Percentiles rank a stretch among this genome's conserved stretches.
phyloP scores from a whole-genome alignment of 2,888 invertebrate species.

The Phymatocera aterrima region DNA sequence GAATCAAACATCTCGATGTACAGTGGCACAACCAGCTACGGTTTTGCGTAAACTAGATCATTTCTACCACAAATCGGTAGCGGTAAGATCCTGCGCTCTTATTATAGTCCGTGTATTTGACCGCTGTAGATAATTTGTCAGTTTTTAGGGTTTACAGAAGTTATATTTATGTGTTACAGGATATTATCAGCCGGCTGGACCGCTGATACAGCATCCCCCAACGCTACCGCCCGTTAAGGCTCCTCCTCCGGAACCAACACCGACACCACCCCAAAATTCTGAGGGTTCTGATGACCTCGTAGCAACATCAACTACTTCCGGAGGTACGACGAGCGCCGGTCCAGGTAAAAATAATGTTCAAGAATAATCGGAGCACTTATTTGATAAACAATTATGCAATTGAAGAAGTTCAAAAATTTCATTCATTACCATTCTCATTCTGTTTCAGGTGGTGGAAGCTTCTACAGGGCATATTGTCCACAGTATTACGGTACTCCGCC shows the following conservation, averaged over 20 bases:
- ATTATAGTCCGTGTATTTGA: background rate
- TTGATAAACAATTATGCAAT: no score
- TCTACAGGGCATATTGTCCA: slow-evolving; percentile 73
- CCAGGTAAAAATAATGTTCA: slow-evolving; percentile 12
- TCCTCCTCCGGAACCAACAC: slow-evolving; percentile 70
- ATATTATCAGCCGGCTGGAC: slow-evolving; percentile 95
- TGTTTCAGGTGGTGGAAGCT: slow-evolving; percentile 68
- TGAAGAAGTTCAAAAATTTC: no score
- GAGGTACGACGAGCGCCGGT: slow-evolving; percentile 70
- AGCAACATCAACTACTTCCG: slow-evolving; percentile 70
- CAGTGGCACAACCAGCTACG: slow-evolving; percentile 8
- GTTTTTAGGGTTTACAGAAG: background rate
- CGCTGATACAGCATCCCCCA: slow-evolving; percentile 81
- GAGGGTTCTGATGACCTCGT: slow-evolving; percentile 72
- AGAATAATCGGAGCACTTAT: no score
- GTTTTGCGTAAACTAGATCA: background rate
- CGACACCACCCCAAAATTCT: slow-evolving; percentile 73
- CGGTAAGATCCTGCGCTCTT: no score
- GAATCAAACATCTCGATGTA: slow-evolving; percentile 11
- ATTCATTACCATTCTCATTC: no score
- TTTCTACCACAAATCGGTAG: no score
- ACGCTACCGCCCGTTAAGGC: slow-evolving; percentile 73
- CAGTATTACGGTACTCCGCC: slow-evolving; percentile 76
- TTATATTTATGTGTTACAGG: slow-evolving; percentile 78
- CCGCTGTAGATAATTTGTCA: no score